A percentile compares a stretch with the other conserved stretches of the same genome.
Conservation (phyloP, 2,888 invertebrate genomes). For the Cryptus armator region DNA sequence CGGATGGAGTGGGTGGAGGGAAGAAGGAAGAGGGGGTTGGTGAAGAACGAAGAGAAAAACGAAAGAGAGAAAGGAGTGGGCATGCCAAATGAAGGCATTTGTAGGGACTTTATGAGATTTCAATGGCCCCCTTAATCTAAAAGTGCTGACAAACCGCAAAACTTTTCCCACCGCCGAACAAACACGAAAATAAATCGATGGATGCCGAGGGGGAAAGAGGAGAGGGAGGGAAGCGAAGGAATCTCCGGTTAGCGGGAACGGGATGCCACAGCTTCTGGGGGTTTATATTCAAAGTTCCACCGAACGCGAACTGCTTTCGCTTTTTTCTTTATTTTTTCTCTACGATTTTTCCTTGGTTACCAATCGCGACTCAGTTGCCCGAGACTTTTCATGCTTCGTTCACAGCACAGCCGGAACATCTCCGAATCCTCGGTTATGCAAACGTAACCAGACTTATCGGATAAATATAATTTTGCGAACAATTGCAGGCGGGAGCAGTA, state of each 20-base stretch:
- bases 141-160: slow-evolving; percentile 85
- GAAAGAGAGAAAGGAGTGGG: slow-evolving; percentile 65
- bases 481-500: neutral
- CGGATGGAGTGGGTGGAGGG: slow-evolving; percentile 21
- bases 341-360: slow-evolving; percentile 26
- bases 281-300: slow-evolving; percentile 83
- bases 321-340: slow-evolving; percentile 64
- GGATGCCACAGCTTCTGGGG: slow-evolving; percentile 75
- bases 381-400: slow-evolving; percentile 49
- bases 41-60: slow-evolving; percentile 31
- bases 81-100: slow-evolving; percentile 82
- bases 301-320: slow-evolving; percentile 41
- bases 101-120: slow-evolving; percentile 83
- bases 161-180: slow-evolving; percentile 83
- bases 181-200: slow-evolving; percentile 85
- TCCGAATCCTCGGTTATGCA: neutral
- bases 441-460: slow-evolving; percentile 6
- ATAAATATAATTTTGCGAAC: neutral
- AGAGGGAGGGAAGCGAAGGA: neutral
- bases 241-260: slow-evolving; percentile 45
- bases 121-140: slow-evolving; percentile 83
- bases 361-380: slow-evolving; percentile 18
- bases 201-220: slow-evolving; percentile 16
- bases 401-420: neutral
- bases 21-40: slow-evolving; percentile 9